A percentile compares a stretch with the other conserved stretches of the same genome.
These are phyloP conservation scores for Ptiloglossa arizonensis DNA, from an alignment of 1,140 invertebrate genomes.

Conservation along the genomic window DNA sequence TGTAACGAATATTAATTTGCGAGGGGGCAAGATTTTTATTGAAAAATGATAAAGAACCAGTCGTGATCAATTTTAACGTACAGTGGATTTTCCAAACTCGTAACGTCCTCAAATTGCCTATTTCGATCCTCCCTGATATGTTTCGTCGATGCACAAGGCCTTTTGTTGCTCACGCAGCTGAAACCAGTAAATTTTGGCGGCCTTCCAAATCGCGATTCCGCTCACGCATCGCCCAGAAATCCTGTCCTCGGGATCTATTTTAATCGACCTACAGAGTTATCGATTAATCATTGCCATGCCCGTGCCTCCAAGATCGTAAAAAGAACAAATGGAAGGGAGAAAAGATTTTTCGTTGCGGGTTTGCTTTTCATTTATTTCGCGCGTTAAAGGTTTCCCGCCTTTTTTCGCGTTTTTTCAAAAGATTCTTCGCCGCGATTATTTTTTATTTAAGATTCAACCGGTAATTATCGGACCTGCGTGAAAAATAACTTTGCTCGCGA, in stretches of 20 bases:
- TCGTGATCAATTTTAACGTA: background rate
- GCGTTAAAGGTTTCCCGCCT: too few relatives aligned
- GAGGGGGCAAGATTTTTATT: background rate
- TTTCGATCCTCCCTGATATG: conserved; percentile 50
- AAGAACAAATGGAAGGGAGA: background rate
- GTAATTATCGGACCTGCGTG: too few relatives aligned
- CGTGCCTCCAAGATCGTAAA: background rate
- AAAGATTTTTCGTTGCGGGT: background rate
- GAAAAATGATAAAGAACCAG: background rate
- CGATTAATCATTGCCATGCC: conserved; percentile 65
- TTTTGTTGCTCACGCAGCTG: conserved; percentile 23
- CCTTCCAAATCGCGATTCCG: conserved; percentile 53
- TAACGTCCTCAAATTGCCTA: conserved; percentile 41
- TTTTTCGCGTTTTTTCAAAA: too few relatives aligned
- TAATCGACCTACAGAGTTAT: conserved; percentile 54
- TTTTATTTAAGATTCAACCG: too few relatives aligned
- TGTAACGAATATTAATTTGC: background rate
- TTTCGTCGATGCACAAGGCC: conserved; percentile 41
- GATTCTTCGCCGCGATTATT: too few relatives aligned
- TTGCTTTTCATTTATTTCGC: background rate
- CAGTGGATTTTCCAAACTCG: conserved; percentile 35
- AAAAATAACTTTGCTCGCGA: too few relatives aligned
- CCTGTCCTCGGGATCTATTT: conserved; percentile 62
- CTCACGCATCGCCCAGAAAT: conserved; percentile 48
- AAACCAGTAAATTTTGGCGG: conserved; percentile 51